Conservation (phyloP, 1,140 invertebrate genomes). For the Euwallacea similis region DNA sequence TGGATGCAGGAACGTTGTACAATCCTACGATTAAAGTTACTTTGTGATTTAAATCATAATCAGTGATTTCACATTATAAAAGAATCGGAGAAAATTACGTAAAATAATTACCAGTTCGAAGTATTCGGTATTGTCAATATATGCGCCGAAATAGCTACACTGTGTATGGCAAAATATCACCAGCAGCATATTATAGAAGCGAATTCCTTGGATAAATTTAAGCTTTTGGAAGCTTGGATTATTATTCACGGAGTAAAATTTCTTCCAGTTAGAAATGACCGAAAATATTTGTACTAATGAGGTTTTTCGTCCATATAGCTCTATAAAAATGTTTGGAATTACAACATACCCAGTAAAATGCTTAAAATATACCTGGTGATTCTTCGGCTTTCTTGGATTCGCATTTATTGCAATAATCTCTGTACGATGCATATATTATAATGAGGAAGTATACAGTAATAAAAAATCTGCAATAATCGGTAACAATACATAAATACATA, state of each 20-base stretch:
- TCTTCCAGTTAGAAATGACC: conserved; percentile 30
- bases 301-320: not conserved
- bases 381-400: not conserved
- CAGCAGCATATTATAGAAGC: conserved; percentile 39
- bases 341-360: not conserved
- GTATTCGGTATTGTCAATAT: conserved; percentile 36
- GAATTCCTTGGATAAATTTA: conserved; percentile 38
- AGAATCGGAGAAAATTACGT: not conserved
- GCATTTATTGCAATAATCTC: not conserved
- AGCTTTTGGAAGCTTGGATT: conserved; percentile 37
- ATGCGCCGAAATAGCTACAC: conserved; percentile 29
- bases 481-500: too few species aligned
- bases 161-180: conserved; percentile 33
- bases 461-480: not conserved
- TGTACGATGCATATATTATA: not conserved
- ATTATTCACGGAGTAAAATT: conserved; percentile 21
- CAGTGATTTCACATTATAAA: too few species aligned
- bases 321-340: not conserved
- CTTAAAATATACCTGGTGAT: not conserved
- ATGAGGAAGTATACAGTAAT: not conserved
- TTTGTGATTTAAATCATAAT: too few species aligned
- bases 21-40: too few species aligned
- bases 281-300: conserved; percentile 18
- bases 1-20: too few species aligned
- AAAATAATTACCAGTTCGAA: conserved; percentile 34